These are phyloP conservation scores for Lagorchestes hirsutus DNA, from an alignment of 2,797 vertebrate genomes.

Conservation along the genomic window DNA sequence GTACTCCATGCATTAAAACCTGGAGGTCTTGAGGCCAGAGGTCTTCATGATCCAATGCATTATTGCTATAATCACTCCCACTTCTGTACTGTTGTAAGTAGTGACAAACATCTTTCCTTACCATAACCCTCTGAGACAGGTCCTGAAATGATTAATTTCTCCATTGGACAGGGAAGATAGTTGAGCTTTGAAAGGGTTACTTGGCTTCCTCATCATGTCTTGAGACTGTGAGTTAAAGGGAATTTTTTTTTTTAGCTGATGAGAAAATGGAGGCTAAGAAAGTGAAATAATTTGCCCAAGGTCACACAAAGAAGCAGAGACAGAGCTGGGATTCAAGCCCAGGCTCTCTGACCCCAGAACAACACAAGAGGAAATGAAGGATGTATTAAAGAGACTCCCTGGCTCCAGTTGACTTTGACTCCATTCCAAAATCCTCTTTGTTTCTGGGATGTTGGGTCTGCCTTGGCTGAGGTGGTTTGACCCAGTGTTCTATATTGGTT, in stretches of 20 bases:
- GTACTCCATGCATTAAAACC: background rate
- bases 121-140: background rate
- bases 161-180: background rate
- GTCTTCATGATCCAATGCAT: background rate
- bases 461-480: background rate
- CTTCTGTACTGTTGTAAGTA: background rate
- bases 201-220: background rate
- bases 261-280: background rate
- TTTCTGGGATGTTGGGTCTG: background rate
- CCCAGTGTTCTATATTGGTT: background rate
- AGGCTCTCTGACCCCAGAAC: background rate
- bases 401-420: background rate
- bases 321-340: background rate
- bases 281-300: background rate
- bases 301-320: background rate
- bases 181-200: background rate
- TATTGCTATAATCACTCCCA: background rate
- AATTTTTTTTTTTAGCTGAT: background rate
- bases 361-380: background rate
- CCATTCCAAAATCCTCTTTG: background rate
- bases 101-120: background rate
- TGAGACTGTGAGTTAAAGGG: background rate
- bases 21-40: background rate
- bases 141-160: background rate
- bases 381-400: background rate